These are phyloP conservation scores for Diadegma fenestrale DNA, from an alignment of 2,888 invertebrate species.

Conservation along the genomic window DNA sequence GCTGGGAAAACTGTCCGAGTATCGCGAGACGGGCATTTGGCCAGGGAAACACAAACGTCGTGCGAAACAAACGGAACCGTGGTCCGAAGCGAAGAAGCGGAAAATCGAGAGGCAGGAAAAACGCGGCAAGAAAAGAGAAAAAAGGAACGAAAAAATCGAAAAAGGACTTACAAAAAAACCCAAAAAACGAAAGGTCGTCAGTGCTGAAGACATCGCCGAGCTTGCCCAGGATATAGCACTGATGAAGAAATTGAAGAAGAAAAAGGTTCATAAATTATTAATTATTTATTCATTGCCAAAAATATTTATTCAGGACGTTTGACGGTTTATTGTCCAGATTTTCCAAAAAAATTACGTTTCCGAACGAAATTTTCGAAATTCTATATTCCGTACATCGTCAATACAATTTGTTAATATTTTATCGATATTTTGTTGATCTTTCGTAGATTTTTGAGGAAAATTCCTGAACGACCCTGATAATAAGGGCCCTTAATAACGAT, in stretches of 20 bases:
- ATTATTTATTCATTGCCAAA: background rate
- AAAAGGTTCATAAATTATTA: slow-evolving; percentile 87
- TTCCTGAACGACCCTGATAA: no score
- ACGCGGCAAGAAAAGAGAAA: slow-evolving; percentile 88
- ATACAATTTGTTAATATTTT: background rate
- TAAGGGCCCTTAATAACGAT: no score
- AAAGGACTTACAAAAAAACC: slow-evolving; percentile 77
- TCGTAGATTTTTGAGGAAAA: no score
- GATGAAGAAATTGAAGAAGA: slow-evolving; percentile 94
- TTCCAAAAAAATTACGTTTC: background rate
- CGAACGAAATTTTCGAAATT: background rate
- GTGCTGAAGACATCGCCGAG: slow-evolving; percentile 91
- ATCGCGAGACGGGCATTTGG: slow-evolving; percentile 91
- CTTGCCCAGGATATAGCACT: slow-evolving; percentile 92
- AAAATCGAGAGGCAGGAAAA: slow-evolving; percentile 89
- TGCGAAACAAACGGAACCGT: slow-evolving; percentile 89
- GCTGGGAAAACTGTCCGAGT: slow-evolving; percentile 89
- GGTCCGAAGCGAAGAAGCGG: slow-evolving; percentile 91
- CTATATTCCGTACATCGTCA: background rate
- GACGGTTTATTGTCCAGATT: background rate
- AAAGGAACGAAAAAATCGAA: slow-evolving; percentile 85
- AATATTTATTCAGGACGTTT: background rate
- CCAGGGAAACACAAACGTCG: slow-evolving; percentile 88
- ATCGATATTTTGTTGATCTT: no score
- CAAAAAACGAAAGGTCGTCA: slow-evolving; percentile 87